Percentiles rank a stretch among this genome's conserved stretches.
These are phyloP conservation scores for Cyprinodon tularosa DNA, from an alignment of 2,113 vertebrate genomes.

Conservation along the genomic window DNA sequence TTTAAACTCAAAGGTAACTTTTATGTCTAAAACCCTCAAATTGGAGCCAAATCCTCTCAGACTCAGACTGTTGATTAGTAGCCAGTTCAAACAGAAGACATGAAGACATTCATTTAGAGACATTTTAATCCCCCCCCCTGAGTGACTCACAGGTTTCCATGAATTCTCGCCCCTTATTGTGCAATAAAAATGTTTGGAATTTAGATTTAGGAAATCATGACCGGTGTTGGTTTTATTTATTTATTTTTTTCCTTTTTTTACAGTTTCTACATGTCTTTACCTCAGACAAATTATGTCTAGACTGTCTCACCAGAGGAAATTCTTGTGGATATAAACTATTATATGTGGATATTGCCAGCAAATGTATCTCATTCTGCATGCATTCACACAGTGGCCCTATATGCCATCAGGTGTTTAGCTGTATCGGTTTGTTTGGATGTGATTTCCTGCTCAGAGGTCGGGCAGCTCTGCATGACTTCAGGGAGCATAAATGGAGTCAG, in stretches of 20 bases:
- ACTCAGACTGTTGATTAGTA: conserved; percentile 9
- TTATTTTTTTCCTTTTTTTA: neutral
- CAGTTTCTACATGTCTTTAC: conserved; percentile 31
- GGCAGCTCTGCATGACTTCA: conserved; percentile 22
- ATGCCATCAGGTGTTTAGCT: conserved; percentile 53
- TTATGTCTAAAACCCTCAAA: conserved; percentile 27
- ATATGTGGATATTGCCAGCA: conserved; percentile 27
- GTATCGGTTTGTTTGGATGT: conserved; percentile 49
- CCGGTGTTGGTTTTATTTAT: no score
- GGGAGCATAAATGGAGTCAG: conserved; percentile 39
- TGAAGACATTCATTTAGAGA: conserved; percentile 27
- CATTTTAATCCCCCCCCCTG: conserved; percentile 3
- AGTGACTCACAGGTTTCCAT: conserved; percentile 11
- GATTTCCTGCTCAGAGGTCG: conserved; percentile 50
- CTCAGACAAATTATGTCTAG: conserved; percentile 28
- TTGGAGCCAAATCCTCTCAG: conserved; percentile 38
- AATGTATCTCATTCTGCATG: conserved; percentile 17
- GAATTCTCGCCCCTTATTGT: neutral
- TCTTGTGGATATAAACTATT: conserved; percentile 29
- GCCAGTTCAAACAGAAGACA: conserved; percentile 23
- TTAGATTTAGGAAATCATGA: conserved; percentile 19
- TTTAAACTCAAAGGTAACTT: conserved; percentile 22
- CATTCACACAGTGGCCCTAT: conserved; percentile 28
- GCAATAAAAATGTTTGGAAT: conserved; percentile 22
- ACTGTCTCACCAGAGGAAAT: conserved; percentile 43